Conservation (phyloP, 2,888 invertebrate genomes). For the Linnaemya vulpina region DNA sequence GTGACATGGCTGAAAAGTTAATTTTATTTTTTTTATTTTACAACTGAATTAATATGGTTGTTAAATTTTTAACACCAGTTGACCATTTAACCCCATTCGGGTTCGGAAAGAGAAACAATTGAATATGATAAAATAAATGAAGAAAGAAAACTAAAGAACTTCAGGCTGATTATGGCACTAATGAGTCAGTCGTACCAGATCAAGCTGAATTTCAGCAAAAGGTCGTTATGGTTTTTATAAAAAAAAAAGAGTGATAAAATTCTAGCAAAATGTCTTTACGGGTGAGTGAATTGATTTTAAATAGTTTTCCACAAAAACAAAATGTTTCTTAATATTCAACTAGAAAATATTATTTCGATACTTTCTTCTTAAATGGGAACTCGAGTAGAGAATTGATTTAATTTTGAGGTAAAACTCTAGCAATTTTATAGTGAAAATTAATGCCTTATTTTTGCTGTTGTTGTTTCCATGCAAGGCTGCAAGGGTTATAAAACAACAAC, state of each 20-base stretch:
- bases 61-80: constrained; percentile 52
- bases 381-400: constrained; percentile 51
- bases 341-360: constrained; percentile 39
- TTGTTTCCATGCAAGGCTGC: constrained; percentile 40
- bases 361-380: constrained; percentile 31
- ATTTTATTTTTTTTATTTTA: too few species aligned
- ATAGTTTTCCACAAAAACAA: constrained; percentile 53
- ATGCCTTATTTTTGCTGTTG: too few species aligned
- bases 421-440: constrained; percentile 76
- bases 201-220: constrained; percentile 40
- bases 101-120: too few species aligned
- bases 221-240: constrained; percentile 65
- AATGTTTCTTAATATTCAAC: constrained; percentile 34
- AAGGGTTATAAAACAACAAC: constrained; percentile 67
- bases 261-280: constrained; percentile 69
- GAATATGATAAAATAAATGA: background rate
- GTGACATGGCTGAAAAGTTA: too few species aligned
- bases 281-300: constrained; percentile 66
- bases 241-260: constrained; percentile 1
- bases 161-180: constrained; percentile 35
- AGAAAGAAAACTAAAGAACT: constrained; percentile 3
- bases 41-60: constrained; percentile 46
- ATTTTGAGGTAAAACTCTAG: constrained; percentile 78
- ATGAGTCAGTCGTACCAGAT: constrained; percentile 58
- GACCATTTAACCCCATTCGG: constrained; percentile 60